Evolutionary conservation across 2,797 vertebrate genomes (phyloP).

Genomic region (Prunella strophiata): DNA sequence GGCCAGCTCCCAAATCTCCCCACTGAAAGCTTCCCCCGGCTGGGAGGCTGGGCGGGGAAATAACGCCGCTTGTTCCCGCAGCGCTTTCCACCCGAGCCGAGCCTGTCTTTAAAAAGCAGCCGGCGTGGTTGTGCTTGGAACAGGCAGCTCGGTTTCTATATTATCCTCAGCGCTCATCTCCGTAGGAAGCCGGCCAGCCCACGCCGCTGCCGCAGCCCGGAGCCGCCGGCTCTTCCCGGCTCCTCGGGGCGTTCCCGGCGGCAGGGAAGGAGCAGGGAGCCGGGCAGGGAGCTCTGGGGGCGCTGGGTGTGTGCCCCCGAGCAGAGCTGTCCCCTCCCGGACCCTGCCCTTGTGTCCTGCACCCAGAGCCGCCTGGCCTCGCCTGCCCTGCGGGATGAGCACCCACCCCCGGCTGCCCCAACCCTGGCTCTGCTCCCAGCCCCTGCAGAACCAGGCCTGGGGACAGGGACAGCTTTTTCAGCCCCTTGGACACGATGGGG

Average conservation of each 20-base stretch:
- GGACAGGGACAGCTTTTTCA: too few relatives aligned
- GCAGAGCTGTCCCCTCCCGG: not conserved
- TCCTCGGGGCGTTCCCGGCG: not conserved
- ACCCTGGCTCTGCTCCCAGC: too few relatives aligned
- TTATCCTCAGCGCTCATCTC: conserved; percentile 13
- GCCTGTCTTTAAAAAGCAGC: conserved; percentile 55
- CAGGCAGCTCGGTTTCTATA: conserved; percentile 37
- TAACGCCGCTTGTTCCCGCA: not conserved
- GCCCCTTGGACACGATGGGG: fast-evolving
- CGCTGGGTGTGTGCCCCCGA: fast-evolving
- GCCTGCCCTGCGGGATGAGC: fast-evolving
- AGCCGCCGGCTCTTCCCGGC: not conserved
- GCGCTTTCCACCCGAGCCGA: not conserved
- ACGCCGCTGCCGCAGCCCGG: conserved; percentile 15
- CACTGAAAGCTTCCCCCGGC: not conserved
- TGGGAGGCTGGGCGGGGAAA: not conserved
- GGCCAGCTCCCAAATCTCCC: not conserved
- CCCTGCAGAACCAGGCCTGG: too few relatives aligned
- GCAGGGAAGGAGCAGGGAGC: not conserved
- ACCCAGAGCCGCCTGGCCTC: not conserved
- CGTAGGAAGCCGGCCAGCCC: conserved; percentile 34
- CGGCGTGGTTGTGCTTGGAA: conserved; percentile 38
- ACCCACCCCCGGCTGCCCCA: too few relatives aligned
- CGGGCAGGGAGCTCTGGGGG: fast-evolving
- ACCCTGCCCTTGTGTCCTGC: not conserved